phyloP scores from a whole-genome alignment of 2,888 invertebrate species.

The Orthosia incerta region DNA sequence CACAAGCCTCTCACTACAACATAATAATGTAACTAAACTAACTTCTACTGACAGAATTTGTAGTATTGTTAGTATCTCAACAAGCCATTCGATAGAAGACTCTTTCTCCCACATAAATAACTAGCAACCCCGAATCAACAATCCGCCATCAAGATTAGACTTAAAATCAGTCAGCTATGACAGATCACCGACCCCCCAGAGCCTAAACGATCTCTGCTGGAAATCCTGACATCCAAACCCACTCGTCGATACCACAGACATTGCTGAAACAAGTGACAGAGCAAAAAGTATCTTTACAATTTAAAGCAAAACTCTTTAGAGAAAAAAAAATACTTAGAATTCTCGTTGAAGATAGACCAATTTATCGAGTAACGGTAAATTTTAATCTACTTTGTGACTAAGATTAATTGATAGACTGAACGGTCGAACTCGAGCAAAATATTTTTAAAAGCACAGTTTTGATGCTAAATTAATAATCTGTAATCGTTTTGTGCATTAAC shows the following conservation, averaged over 20 bases:
- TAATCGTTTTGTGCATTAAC: slow-evolving; percentile 45
- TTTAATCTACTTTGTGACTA: slow-evolving; percentile 69
- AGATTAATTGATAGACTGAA: slow-evolving; percentile 70
- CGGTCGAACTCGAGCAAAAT: slow-evolving; percentile 38
- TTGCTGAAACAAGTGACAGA: slow-evolving; percentile 32
- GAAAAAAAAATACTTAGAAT: slow-evolving; percentile 36
- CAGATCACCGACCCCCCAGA: not conserved
- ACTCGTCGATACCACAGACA: not conserved
- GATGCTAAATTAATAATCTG: slow-evolving; percentile 49
- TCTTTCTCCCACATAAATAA: not conserved
- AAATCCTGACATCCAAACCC: not conserved
- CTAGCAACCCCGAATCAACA: not conserved
- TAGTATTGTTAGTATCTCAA: not conserved
- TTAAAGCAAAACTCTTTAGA: slow-evolving; percentile 22
- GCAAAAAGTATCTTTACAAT: slow-evolving; percentile 46
- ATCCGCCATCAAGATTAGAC: not conserved
- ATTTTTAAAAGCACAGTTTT: slow-evolving; percentile 56
- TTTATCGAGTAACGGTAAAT: slow-evolving; percentile 66
- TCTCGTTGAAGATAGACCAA: slow-evolving; percentile 37
- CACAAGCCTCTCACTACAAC: not conserved
- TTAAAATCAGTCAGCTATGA: slow-evolving; percentile 25
- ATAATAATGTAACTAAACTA: no score
- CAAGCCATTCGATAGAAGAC: not conserved
- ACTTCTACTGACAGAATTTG: not conserved
- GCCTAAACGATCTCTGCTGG: not conserved